These are phyloP conservation scores for Lathronympha strigana DNA, from an alignment of 2,888 invertebrate genomes.

Conservation along the genomic window DNA sequence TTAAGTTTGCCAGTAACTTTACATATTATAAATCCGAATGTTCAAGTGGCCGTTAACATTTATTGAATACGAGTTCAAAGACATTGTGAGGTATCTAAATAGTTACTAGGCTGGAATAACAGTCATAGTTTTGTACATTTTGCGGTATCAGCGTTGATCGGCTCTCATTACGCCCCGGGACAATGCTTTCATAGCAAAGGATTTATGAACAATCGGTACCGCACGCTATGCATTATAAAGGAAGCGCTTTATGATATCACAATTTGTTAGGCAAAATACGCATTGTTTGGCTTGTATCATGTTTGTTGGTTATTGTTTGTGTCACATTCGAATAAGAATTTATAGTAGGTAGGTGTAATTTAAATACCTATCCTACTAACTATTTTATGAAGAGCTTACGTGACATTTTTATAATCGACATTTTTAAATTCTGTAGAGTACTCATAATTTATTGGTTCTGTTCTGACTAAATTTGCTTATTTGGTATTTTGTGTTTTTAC, in stretches of 20 bases:
- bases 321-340: slow-evolving; percentile 22
- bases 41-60: slow-evolving; percentile 8
- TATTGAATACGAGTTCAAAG: slow-evolving; percentile 8
- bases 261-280: slow-evolving; percentile 58
- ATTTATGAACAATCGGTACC: slow-evolving; percentile 48
- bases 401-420: too few relatives aligned
- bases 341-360: not conserved
- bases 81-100: slow-evolving; percentile 11
- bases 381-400: not conserved
- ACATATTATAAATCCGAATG: not conserved
- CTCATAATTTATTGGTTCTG: too few relatives aligned
- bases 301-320: slow-evolving; percentile 25
- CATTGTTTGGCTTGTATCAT: slow-evolving; percentile 44
- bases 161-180: slow-evolving; percentile 52
- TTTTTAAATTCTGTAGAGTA: too few relatives aligned
- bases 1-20: slow-evolving; percentile 13
- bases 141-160: slow-evolving; percentile 48
- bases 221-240: slow-evolving; percentile 48
- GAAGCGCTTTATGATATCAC: slow-evolving; percentile 53
- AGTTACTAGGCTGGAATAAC: slow-evolving; percentile 30
- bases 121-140: slow-evolving; percentile 49
- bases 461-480: not conserved
- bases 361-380: not conserved
- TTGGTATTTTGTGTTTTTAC: slow-evolving; percentile 20
- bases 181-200: slow-evolving; percentile 50